Base-by-base conservation (phyloP, 1,140 invertebrate genomes). In the Nasonia vitripennis region DNA sequence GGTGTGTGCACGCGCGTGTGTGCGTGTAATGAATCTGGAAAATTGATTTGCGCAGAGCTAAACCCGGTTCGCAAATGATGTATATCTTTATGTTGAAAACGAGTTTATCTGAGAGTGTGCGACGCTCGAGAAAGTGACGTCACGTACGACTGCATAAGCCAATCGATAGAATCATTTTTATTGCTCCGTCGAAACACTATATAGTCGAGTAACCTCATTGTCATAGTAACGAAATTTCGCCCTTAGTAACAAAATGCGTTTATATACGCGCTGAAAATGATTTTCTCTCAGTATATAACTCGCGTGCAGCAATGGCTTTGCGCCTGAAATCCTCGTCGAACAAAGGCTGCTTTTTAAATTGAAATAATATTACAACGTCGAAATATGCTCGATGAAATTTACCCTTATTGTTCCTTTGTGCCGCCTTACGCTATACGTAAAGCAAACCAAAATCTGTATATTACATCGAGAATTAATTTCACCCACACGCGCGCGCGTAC, bases 271-370 rank as follows among this genome's bases (percentile, higher is more conserved):
- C 62, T 48, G 51, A 74, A n/a, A 68, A 81, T 67, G 85, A 79
- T 75, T 89, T 89, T 89, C 89, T 51, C 11, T 0, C 14, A 51
- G 51, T 20, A 10, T 10, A 45, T 11, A 45, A 2, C 10, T 45
- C 41, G 41, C 41, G 5, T 11, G 27, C 27, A 4, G 41, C 9
- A 45, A 45, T 45, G 5, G 1, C 41, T 45, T 45, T 37, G 11
- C 9, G 5, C 41, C 41, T 7, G 41, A 45, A 45, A 45, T 45
- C 41, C 9, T 45, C 41, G 9, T 45, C 41, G 41, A 45, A 45
- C 41, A 10, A 45, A 10, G 41, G 41, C 41, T 45, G 41, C 6
- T 45, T 45, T 45, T 45, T 1, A 45, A 45, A 45, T 45, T 45
- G 9, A 9, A 9, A 45, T 9, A 45, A 10, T 9, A 45, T 45